phyloP scores from a whole-genome alignment of 2,113 vertebrate species.

The Sigmodon hispidus region DNA sequence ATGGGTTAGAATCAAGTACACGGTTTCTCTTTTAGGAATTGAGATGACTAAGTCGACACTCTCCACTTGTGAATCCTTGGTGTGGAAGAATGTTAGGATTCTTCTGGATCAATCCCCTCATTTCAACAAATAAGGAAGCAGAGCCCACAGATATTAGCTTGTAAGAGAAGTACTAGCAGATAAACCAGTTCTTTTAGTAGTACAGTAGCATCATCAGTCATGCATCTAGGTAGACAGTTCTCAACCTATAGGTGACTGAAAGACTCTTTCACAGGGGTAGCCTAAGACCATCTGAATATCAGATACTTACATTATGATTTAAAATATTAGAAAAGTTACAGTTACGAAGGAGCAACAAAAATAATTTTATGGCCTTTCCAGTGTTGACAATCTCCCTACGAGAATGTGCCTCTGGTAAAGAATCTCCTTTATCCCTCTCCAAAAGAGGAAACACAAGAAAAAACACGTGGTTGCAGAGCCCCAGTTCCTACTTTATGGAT shows the following conservation, averaged over 20 bases:
- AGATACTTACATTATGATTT: not conserved
- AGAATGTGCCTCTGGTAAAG: too few species aligned
- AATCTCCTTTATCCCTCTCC: too few species aligned
- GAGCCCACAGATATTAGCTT: not conserved
- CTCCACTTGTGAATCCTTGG: not conserved
- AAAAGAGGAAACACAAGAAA: too few species aligned
- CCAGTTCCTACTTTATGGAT: too few species aligned
- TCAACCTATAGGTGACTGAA: not conserved
- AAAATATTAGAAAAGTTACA: not conserved
- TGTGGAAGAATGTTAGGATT: not conserved
- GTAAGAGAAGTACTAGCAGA: not conserved
- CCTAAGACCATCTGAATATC: not conserved
- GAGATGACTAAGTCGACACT: not conserved
- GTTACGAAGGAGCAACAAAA: not conserved
- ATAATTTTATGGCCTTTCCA: not conserved
- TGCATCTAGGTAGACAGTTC: not conserved
- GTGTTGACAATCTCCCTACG: too few species aligned
- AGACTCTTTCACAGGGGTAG: not conserved
- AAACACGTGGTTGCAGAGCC: too few species aligned
- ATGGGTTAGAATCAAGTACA: too few species aligned
- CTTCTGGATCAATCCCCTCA: not conserved
- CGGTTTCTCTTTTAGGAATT: not conserved
- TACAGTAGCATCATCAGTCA: not conserved
- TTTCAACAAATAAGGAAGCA: not conserved
- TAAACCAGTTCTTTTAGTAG: not conserved